Base-by-base conservation (phyloP, 2,888 invertebrate species). In the Apamea monoglypha region DNA sequence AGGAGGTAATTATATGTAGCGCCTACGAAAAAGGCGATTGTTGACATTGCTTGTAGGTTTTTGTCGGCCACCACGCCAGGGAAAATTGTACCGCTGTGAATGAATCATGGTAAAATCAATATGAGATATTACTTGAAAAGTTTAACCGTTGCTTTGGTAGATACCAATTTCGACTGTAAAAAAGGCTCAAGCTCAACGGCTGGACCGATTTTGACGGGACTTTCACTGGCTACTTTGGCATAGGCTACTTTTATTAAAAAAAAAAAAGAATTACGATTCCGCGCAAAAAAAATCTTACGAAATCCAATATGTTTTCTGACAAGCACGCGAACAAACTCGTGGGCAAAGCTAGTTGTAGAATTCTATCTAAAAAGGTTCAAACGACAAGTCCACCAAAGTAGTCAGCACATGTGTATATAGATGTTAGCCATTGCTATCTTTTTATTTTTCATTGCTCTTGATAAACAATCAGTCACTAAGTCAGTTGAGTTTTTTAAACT, bases 1-100 rank as follows among this genome's bases (percentile, higher is more conserved):
- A 0, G 16, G 21, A 68, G 56, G 21, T 76, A 78, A 59, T 76
- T 76, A 59, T 56, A 47, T 44, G 56, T 72, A 76, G 63, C 70
- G 70, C 53, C 70, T 76, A 76, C 66, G 63, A 78, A 82, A 82
- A 86, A 79, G 84, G 76, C 47, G 67, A 50, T 18, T 83, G 71
- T 76, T 83, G 74, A 74, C 40, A 86, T 74, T 68, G 76, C 74
- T 69, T 76, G 50, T 83, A 40, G 6, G 21, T 66, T 75, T 72
- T 78, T 66, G 14, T 70, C 18, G 36, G 61, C 16, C n/a, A 53
- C 44, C 16, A 16, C 10, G 47, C 36, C 10, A 56, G 21, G 0
- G n/a, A 53, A 67, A 76, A 67, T 53, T 47, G 47, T 78, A 53
- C 21, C n/a, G 32, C 32, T 63, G 7, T 40, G 40, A 29, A 7